Base-by-base conservation (phyloP, 1,140 invertebrate species). In the Anadara kagoshimensis region DNA sequence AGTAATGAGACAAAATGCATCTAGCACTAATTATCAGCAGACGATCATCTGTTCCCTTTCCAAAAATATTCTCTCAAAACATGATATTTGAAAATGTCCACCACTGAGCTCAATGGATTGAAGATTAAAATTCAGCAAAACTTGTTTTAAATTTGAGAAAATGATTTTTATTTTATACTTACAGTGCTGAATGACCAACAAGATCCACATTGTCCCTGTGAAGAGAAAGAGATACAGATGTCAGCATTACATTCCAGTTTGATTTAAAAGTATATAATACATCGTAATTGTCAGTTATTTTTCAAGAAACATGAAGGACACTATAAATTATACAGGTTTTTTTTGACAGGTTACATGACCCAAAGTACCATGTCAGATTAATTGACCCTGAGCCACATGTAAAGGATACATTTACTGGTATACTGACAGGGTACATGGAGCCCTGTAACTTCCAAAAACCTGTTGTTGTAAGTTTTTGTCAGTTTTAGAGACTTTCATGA, bases 121-220 rank as follows among this genome's bases (percentile, higher is more conserved):
- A n/a, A 2, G 10, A 14, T 18, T 49, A 49, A 18, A 18, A n/a
- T 49, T 49, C 11, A n/a, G 14, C 10, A 14, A n/a, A n/a, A n/a
- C n/a, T n/a, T n/a, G n/a, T 49, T 18, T n/a, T 49, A 49, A 14
- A 49, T 49, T 11, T 59, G 57, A 18, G 12, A 29, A 59, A 26
- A n/a, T 10, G 0, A 7, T 61, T n/a, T 18, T 10, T 8, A 43
- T 16, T 49, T 14, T 45, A 29, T 58, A 77, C 84, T 79, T 76
- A 85, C 84, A 14, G 84, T 70, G 70, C 83, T 85, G 73, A 85
- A 85, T 24, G 84, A 81, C 83, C 82, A 86, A 56, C 82, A 86
- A n/a, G 86, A 88, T n/a, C 87, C 87, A 76, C 87, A 89, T 56
- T 83, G 81, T n/a, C 76, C 78, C 78, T 81, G 59, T 10, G 75